Evolutionary conservation across 2,888 invertebrate species (phyloP).

Genomic region (Brachyptera putata): DNA sequence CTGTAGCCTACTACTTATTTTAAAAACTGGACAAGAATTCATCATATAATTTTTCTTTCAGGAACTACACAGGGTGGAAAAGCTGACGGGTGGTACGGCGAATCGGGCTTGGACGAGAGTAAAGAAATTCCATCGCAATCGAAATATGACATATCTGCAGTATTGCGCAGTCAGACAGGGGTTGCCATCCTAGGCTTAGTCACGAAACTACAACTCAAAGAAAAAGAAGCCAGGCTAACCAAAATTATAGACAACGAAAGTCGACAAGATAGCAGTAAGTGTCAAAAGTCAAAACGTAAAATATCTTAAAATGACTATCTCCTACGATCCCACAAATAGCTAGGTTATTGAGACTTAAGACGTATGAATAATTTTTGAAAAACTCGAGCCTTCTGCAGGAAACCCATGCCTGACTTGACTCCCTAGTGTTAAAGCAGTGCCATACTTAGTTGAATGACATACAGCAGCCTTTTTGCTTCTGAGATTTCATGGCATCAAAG

Average conservation of each 20-base stretch:
- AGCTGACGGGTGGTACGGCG: slow-evolving; percentile 47
- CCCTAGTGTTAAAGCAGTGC: too few species aligned
- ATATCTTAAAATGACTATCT: background rate
- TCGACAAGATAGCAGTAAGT: background rate
- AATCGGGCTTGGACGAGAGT: slow-evolving; percentile 41
- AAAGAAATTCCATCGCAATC: background rate
- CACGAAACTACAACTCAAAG: slow-evolving; percentile 48
- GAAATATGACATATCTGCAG: slow-evolving; percentile 44
- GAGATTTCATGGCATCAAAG: background rate
- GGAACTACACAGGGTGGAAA: slow-evolving; percentile 32
- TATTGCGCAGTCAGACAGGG: slow-evolving; percentile 48
- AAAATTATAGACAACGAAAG: slow-evolving; percentile 30
- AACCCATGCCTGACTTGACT: too few species aligned
- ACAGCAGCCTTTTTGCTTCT: background rate
- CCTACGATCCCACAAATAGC: too few species aligned
- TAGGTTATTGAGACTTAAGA: too few species aligned
- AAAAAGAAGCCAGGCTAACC: slow-evolving; percentile 39
- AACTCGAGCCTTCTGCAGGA: too few species aligned
- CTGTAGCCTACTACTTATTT: background rate
- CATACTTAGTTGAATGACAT: too few species aligned
- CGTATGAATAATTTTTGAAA: too few species aligned
- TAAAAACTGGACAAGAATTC: background rate
- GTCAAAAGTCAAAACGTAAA: background rate
- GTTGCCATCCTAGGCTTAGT: slow-evolving; percentile 47
- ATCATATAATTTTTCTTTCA: too few species aligned